Conservation (phyloP, 2,113 vertebrate species). For the Cebidichthys violaceus region DNA sequence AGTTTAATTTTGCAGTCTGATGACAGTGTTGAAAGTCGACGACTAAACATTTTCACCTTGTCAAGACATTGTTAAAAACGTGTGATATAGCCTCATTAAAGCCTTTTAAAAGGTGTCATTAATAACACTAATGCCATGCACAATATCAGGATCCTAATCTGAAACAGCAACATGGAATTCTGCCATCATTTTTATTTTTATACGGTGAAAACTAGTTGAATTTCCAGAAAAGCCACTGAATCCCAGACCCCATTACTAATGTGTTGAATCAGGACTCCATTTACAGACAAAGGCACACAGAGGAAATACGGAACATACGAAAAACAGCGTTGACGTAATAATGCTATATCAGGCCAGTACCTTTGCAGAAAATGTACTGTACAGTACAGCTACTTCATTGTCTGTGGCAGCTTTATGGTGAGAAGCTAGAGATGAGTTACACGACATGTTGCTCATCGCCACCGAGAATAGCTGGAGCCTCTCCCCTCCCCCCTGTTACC, state of each 20-base stretch:
- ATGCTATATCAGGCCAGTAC: neutral
- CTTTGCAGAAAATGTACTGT: neutral
- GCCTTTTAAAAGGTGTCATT: neutral
- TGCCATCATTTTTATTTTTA: neutral
- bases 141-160: neutral
- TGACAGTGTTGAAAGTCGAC: neutral
- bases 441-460: slow-evolving; percentile 35
- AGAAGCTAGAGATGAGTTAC: slow-evolving; percentile 38
- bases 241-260: neutral
- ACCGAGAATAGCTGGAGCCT: slow-evolving; percentile 22
- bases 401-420: slow-evolving; percentile 22
- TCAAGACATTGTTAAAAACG: neutral
- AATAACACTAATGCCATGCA: neutral
- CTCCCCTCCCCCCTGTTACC: slow-evolving; percentile 36
- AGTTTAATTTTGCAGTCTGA: neutral
- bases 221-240: neutral
- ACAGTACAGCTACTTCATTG: slow-evolving; percentile 7
- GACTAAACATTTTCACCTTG: neutral
- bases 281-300: neutral
- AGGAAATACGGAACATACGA: neutral
- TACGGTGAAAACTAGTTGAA: neutral
- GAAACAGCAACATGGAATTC: neutral
- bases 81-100: neutral
- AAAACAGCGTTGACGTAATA: neutral
- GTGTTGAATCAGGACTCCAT: neutral